Evolutionary conservation across 2,888 invertebrate genomes (phyloP).

Genomic region (Watsonalla binaria): DNA sequence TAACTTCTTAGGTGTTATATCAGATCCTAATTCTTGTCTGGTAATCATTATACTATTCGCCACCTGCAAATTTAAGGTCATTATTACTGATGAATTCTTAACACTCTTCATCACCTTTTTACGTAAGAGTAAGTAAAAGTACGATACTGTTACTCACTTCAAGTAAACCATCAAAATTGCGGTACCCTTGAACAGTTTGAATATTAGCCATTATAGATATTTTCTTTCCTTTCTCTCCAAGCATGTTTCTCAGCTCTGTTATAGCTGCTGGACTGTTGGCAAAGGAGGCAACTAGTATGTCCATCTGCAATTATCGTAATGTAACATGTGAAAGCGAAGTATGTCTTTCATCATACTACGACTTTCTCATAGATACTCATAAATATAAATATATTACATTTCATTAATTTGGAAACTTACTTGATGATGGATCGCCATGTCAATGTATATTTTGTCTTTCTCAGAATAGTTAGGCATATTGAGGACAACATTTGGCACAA

Average conservation of each 20-base stretch:
- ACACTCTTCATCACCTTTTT: too few species aligned
- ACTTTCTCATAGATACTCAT: too few species aligned
- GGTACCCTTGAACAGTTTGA: conserved; percentile 56
- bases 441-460: conserved; percentile 51
- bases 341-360: too few species aligned
- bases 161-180: conserved; percentile 55
- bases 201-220: conserved; percentile 59
- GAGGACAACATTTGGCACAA: conserved; percentile 56
- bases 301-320: conserved; percentile 39
- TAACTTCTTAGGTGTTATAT: conserved; percentile 69
- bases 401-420: conserved; percentile 22
- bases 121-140: too few species aligned
- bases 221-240: conserved; percentile 65
- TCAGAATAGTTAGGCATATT: conserved; percentile 61
- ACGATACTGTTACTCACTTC: neutral
- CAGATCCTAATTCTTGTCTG: conserved; percentile 74
- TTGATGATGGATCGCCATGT: conserved; percentile 57
- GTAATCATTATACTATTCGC: conserved; percentile 85
- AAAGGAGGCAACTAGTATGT: conserved; percentile 58
- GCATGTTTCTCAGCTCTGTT: conserved; percentile 42
- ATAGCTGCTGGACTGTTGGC: conserved; percentile 34
- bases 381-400: neutral
- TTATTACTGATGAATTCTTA: neutral
- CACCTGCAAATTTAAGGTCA: conserved; percentile 32
- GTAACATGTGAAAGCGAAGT: too few species aligned